Evolutionary conservation across 2,113 vertebrate species (phyloP).

Genomic region (Anarrhichthys ocellatus): DNA sequence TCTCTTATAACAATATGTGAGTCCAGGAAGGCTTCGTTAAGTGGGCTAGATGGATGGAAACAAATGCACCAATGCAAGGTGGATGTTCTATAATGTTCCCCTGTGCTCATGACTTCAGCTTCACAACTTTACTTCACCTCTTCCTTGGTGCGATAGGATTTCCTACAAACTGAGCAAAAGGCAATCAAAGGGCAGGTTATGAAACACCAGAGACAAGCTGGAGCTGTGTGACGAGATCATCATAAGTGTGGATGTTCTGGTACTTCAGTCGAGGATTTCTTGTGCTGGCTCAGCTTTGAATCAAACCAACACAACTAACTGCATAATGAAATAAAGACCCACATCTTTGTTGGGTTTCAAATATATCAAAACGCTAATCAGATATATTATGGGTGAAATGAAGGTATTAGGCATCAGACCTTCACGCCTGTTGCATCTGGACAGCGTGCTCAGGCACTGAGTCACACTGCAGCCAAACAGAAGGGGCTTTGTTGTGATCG

Average conservation of each 20-base stretch:
- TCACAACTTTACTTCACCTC: conserved; percentile 17
- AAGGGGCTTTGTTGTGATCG: conserved; percentile 38
- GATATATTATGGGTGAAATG: conserved; percentile 34
- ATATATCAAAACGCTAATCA: conserved; percentile 39
- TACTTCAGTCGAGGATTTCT: conserved; percentile 2
- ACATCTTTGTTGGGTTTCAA: conserved; percentile 36
- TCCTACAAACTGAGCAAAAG: background rate
- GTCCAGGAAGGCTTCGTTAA: conserved; percentile 50
- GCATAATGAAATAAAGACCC: conserved; percentile 38
- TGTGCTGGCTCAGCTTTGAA: background rate
- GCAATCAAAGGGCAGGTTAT: background rate
- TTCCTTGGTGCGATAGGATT: conserved; percentile 26
- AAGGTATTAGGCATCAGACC: conserved; percentile 45
- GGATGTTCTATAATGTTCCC: conserved; percentile 26
- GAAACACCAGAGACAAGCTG: conserved; percentile 23
- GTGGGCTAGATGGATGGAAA: conserved; percentile 46
- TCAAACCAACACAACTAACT: conserved; percentile 9
- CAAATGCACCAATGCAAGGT: conserved; percentile 41
- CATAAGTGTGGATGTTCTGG: conserved; percentile 29
- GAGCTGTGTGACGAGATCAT: conserved; percentile 24
- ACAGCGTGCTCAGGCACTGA: conserved; percentile 55
- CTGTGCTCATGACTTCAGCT: background rate
- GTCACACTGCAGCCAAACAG: conserved; percentile 61
- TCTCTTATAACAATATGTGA: conserved; percentile 48
- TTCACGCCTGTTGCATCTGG: conserved; percentile 51